Percentiles rank a stretch among this genome's conserved stretches.
These are phyloP conservation scores for Perithous albicinctus DNA, from an alignment of 2,888 invertebrate species.

Conservation along the genomic window DNA sequence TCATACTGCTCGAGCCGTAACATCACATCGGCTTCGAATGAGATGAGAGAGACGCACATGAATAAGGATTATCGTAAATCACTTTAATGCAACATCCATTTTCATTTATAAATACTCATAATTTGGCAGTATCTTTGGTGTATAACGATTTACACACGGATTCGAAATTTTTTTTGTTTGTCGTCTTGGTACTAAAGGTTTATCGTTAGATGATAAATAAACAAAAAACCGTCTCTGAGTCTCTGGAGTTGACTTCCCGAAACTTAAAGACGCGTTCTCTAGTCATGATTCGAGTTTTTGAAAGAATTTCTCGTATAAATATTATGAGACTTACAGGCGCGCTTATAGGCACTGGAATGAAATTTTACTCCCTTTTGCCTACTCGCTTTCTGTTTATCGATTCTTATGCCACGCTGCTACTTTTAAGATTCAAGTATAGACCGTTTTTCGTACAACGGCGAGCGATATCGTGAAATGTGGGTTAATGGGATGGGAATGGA, in stretches of 20 bases:
- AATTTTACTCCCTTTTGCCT: constrained; percentile 43
- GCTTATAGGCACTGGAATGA: constrained; percentile 10
- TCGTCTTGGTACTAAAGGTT: neutral
- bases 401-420: constrained; percentile 20
- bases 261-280: neutral
- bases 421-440: neutral
- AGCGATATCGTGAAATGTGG: constrained; percentile 20
- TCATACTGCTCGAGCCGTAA: constrained; percentile 13
- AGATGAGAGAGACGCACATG: constrained; percentile 5
- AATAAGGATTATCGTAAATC: constrained; percentile 48
- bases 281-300: constrained; percentile 17
- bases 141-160: too few relatives aligned
- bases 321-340: constrained; percentile 64
- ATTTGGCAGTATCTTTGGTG: neutral
- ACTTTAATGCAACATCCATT: constrained; percentile 12
- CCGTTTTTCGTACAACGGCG: neutral
- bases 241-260: neutral
- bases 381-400: constrained; percentile 51
- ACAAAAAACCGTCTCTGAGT: neutral
- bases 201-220: constrained; percentile 3
- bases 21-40: constrained; percentile 8
- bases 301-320: constrained; percentile 68
- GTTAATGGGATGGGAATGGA: constrained; percentile 33
- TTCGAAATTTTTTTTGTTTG: constrained; percentile 6
- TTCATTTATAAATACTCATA: constrained; percentile 24